These are phyloP conservation scores for Sebastes hopkinsi DNA, from an alignment of 2,797 vertebrate genomes.

Conservation along the genomic window DNA sequence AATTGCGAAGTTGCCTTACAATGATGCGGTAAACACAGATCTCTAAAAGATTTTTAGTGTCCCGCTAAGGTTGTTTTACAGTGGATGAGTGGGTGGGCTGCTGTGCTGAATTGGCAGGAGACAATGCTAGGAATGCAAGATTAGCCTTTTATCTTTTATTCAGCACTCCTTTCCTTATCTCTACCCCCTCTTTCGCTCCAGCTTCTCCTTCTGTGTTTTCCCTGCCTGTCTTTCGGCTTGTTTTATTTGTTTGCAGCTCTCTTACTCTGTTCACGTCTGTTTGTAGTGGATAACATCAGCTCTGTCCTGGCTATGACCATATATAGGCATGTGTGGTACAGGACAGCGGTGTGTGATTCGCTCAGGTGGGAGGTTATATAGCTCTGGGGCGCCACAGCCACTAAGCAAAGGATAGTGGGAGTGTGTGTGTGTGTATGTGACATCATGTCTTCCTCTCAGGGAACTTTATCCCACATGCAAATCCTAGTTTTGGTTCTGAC, in stretches of 20 bases:
- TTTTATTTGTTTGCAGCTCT: conserved; percentile 50
- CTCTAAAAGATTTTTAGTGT: conserved; percentile 33
- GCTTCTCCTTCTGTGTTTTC: conserved; percentile 4
- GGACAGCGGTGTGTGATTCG: conserved; percentile 47
- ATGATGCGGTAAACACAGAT: conserved; percentile 10
- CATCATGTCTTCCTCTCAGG: conserved; percentile 52
- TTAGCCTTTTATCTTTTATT: conserved; percentile 68
- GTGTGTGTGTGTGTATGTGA: conserved; percentile 36
- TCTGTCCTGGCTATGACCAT: conserved; percentile 66
- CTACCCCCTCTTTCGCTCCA: background rate
- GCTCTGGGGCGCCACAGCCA: conserved; percentile 20
- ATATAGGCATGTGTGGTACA: conserved; percentile 66
- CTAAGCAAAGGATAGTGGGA: conserved; percentile 12
- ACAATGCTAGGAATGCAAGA: conserved; percentile 78
- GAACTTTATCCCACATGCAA: conserved; percentile 36
- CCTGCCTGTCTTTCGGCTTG: background rate
- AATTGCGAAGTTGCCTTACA: conserved; percentile 12
- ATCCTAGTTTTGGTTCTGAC: conserved; percentile 49
- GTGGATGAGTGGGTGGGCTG: conserved; percentile 57
- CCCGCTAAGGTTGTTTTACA: conserved; percentile 10
- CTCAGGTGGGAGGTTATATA: conserved; percentile 69
- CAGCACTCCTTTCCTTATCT: conserved; percentile 51
- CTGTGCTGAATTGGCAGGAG: conserved; percentile 51
- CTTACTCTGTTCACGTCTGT: conserved; percentile 20
- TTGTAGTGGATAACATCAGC: conserved; percentile 50